Conservation (phyloP, 2,888 invertebrate genomes). For the Hypselothyrea guttata region DNA sequence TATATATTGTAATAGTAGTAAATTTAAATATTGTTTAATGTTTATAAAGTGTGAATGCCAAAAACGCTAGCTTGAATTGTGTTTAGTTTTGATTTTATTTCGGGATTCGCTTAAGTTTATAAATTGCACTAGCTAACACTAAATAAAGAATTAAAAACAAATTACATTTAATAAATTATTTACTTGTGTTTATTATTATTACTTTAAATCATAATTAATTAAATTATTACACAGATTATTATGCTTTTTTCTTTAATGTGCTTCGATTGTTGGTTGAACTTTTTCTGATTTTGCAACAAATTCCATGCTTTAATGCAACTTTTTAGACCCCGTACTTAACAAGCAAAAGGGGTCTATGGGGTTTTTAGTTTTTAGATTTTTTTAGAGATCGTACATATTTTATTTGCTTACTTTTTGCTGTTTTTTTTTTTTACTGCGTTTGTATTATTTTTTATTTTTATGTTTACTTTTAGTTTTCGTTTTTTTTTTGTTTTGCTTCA, state of each 20-base stretch:
- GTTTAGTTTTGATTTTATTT: conserved; percentile 14
- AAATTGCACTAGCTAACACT: conserved; percentile 82
- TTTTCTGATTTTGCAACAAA: conserved; percentile 33
- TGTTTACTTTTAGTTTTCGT: conserved; percentile 39
- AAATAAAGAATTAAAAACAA: conserved; percentile 79
- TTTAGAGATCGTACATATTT: conserved; percentile 65
- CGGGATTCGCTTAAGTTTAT: conserved; percentile 55
- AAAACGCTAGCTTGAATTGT: conserved; percentile 33
- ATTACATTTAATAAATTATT: conserved; percentile 72
- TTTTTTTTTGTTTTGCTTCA: conserved; percentile 60
- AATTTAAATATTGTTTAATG: too few species aligned
- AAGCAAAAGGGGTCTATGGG: not conserved
- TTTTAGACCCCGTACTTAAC: conserved; percentile 1
- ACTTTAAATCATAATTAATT: conserved; percentile 29
- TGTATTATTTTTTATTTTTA: conserved; percentile 38
- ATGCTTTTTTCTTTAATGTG: conserved; percentile 30
- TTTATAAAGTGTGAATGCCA: conserved; percentile 54
- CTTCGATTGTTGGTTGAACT: not conserved
- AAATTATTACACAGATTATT: conserved; percentile 34
- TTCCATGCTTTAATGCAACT: conserved; percentile 22
- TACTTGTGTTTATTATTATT: conserved; percentile 28
- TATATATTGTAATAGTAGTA: too few species aligned
- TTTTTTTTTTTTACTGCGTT: conserved; percentile 37
- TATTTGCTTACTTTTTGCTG: conserved; percentile 36
- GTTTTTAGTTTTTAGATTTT: conserved; percentile 31